Evolutionary conservation across 2,113 vertebrate species (phyloP), one percentile per base, ranked within the genome.

Genomic region (Hemicordylus capensis): DNA sequence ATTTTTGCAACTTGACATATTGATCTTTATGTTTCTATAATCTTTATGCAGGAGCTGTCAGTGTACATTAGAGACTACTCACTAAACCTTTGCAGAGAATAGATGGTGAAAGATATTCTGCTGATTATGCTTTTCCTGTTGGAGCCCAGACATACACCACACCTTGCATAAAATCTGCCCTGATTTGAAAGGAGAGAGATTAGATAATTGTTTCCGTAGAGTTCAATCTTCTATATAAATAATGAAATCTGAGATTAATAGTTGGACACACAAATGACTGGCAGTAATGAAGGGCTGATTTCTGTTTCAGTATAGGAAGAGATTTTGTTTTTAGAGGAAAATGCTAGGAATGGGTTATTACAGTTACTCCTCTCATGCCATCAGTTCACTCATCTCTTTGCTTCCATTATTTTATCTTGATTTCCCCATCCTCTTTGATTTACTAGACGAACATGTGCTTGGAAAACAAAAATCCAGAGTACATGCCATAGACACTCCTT

Each of bases 101-200:
- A 89, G 75, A 85, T 28, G 63, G 77, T 90, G 89, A 95, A 94
- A 94, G 85, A 92, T 88, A 91, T 87, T 90, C 46, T 91, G 31
- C 19, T 91, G 63, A 67, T 88, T 89, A 93, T 88, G 80, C 34
- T 24, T 89, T 80, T 90, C 28, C 39, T 88, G 88, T 56, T 77
- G 85, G 86, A 93, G 63, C 31, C 75, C 46, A 84, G 81, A 81
- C 14, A 37, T 84, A 78, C 19, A 82, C 66, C 78, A 54, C 59
- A 85, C 1, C 69, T 74, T 37, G 88, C 31, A 91, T 84, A 46
- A 3, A 85, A 63, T 88, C 83, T 48, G n/a, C 88, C 34, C 87
- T 72, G 85, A 82, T 34, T 79, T 76, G 88, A 92, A 85, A 34
- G 81, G 6, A 44, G 59, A 81, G 84, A 10, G n/a, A 3, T 56